A percentile compares a stretch with the other conserved stretches of the same genome.
These are phyloP conservation scores for Machimus rusticus DNA, from an alignment of 2,888 invertebrate genomes.

Conservation along the genomic window DNA sequence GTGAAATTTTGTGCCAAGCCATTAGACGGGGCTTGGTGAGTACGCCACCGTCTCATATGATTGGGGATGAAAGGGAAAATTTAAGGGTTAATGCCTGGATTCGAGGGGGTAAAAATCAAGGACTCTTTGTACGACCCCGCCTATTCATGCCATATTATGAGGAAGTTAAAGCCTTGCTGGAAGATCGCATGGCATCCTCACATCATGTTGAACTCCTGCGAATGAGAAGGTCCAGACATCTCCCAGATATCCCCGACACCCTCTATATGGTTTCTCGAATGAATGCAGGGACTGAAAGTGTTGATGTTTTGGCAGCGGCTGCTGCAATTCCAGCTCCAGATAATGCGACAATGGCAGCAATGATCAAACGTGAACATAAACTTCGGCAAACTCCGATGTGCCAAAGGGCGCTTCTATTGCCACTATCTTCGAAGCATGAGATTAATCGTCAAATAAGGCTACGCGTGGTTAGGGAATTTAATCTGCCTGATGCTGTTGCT, in stretches of 20 bases:
- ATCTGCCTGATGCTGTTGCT: slow-evolving; percentile 87
- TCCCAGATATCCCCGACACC: slow-evolving; percentile 90
- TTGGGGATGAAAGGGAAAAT: slow-evolving; percentile 74
- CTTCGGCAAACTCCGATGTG: slow-evolving; percentile 81
- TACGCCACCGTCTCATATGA: slow-evolving; percentile 85
- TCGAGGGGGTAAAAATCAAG: slow-evolving; percentile 73
- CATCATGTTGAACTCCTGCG: slow-evolving; percentile 78
- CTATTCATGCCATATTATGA: slow-evolving; percentile 95
- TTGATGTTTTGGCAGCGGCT: slow-evolving; percentile 72
- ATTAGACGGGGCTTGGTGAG: slow-evolving; percentile 75
- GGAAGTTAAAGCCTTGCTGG: slow-evolving; percentile 86
- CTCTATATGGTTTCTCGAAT: slow-evolving; percentile 80
- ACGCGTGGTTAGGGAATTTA: slow-evolving; percentile 92
- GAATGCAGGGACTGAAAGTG: slow-evolving; percentile 64
- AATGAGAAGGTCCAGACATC: slow-evolving; percentile 74
- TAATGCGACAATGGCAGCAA: slow-evolving; percentile 75
- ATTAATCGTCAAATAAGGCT: slow-evolving; percentile 82
- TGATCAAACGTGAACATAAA: slow-evolving; percentile 87
- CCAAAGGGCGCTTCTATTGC: slow-evolving; percentile 77
- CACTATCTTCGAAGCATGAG: slow-evolving; percentile 78
- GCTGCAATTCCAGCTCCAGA: slow-evolving; percentile 79
- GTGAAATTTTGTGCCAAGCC: slow-evolving; percentile 78
- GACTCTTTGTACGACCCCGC: slow-evolving; percentile 82
- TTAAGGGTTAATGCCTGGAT: slow-evolving; percentile 81
- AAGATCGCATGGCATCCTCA: slow-evolving; percentile 75